A percentile compares a stretch with the other conserved stretches of the same genome.
Evolutionary conservation across 2,797 vertebrate genomes (phyloP).

Genomic region (Poeciliopsis infans): DNA sequence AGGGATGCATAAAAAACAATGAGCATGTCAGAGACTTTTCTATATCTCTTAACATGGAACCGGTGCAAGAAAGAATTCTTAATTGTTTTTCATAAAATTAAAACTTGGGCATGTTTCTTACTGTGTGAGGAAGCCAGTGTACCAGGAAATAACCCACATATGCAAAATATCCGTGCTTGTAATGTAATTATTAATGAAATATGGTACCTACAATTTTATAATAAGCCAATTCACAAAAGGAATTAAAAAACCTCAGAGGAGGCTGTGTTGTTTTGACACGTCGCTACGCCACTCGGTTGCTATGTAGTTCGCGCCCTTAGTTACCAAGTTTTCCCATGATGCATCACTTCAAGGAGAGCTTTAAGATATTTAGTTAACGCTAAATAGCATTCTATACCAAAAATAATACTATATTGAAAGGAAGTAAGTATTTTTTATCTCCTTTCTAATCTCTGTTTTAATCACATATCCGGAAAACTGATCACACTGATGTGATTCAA

Average conservation of each 20-base stretch:
- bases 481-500: not conserved
- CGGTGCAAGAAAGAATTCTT: not conserved
- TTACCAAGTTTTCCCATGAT: constrained; percentile 74
- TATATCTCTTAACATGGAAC: not conserved
- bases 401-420: not conserved
- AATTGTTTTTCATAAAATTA: too few species aligned
- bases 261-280: not conserved
- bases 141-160: not conserved
- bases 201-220: not conserved
- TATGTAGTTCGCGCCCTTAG: constrained; percentile 68
- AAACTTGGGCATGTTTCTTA: not conserved
- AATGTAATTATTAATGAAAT: not conserved
- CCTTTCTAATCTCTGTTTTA: accelerated
- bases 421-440: accelerated
- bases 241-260: not conserved
- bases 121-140: not conserved
- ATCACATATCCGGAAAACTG: not conserved
- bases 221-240: not conserved
- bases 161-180: not conserved
- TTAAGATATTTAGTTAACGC: not conserved
- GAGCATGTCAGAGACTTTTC: not conserved
- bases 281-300: constrained; percentile 44
- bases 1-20: not conserved
- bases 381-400: not conserved
- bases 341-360: constrained; percentile 33